These are phyloP conservation scores for Tokudaia tokunoshimensis DNA, from an alignment of 2,797 vertebrate species.

Conservation along the genomic window DNA sequence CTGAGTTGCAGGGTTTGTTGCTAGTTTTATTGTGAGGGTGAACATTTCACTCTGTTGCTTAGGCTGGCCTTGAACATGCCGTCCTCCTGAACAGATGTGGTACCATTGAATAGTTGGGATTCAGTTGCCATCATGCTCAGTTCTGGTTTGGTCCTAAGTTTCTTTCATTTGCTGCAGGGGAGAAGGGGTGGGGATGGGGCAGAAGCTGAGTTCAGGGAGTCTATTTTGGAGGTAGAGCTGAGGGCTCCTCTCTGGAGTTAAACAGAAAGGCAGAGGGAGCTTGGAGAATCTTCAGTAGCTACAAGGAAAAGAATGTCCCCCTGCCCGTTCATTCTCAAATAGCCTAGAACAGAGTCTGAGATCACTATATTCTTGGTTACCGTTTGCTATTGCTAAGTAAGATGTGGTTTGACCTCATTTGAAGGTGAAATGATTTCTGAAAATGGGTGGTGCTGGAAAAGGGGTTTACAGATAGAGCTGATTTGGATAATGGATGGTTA, in stretches of 20 bases:
- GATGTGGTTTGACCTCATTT: constrained; percentile 2
- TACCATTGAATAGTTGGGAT: background rate
- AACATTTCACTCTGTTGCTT: background rate
- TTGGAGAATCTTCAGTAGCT: background rate
- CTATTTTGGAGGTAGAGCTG: background rate
- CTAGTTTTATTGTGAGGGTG: background rate
- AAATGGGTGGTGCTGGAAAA: background rate
- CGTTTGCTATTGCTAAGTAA: background rate
- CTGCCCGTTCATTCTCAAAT: background rate
- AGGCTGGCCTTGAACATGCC: background rate
- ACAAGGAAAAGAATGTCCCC: background rate
- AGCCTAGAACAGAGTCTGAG: background rate
- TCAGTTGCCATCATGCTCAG: background rate
- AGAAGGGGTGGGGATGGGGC: too few relatives aligned
- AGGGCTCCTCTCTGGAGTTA: background rate
- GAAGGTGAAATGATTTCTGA: background rate
- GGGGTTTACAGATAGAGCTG: background rate
- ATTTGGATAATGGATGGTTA: background rate
- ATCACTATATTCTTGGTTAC: background rate
- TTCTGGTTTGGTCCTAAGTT: background rate
- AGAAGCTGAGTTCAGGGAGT: background rate
- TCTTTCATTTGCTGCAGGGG: background rate
- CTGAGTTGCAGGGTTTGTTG: background rate
- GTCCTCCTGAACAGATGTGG: background rate
- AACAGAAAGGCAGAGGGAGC: background rate